Evolutionary conservation across 2,888 invertebrate genomes (phyloP).

Genomic region (Dermolepida albohirtum): DNA sequence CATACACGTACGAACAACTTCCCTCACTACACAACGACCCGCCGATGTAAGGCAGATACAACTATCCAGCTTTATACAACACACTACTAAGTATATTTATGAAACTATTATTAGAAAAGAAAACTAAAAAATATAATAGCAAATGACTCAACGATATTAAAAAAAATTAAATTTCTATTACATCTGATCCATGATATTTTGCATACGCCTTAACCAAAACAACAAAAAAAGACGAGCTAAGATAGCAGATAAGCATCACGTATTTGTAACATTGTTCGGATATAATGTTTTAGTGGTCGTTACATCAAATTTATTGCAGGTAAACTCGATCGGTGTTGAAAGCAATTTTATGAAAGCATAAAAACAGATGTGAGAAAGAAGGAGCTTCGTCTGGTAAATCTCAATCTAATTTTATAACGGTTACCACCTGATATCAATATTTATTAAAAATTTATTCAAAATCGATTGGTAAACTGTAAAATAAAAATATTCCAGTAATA

Average conservation of each 20-base stretch:
- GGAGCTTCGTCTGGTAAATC: slow-evolving; percentile 13
- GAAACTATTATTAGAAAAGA: too few relatives aligned
- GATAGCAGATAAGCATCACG: slow-evolving; percentile 9
- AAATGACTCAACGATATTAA: too few relatives aligned
- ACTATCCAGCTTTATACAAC: too few relatives aligned
- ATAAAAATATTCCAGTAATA: too few relatives aligned
- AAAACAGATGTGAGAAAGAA: slow-evolving; percentile 13
- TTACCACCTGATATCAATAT: slow-evolving; percentile 5
- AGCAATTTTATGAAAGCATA: slow-evolving; percentile 38
- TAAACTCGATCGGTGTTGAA: slow-evolving; percentile 31
- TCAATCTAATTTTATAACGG: slow-evolving; percentile 21
- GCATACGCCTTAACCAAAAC: too few relatives aligned
- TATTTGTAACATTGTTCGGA: slow-evolving; percentile 48
- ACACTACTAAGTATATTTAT: too few relatives aligned
- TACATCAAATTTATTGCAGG: slow-evolving; percentile 39
- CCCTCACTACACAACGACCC: too few relatives aligned
- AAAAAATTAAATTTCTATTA: too few relatives aligned
- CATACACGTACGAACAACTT: too few relatives aligned
- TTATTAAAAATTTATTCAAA: slow-evolving; percentile 20
- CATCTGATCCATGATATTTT: too few relatives aligned
- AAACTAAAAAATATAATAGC: too few relatives aligned
- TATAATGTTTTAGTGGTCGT: slow-evolving; percentile 42
- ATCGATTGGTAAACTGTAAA: slow-evolving; percentile 20
- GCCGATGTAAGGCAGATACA: too few relatives aligned
- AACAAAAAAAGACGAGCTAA: not conserved